Base-by-base conservation (phyloP, 2,113 vertebrate genomes). In the Regulus satrapa region DNA sequence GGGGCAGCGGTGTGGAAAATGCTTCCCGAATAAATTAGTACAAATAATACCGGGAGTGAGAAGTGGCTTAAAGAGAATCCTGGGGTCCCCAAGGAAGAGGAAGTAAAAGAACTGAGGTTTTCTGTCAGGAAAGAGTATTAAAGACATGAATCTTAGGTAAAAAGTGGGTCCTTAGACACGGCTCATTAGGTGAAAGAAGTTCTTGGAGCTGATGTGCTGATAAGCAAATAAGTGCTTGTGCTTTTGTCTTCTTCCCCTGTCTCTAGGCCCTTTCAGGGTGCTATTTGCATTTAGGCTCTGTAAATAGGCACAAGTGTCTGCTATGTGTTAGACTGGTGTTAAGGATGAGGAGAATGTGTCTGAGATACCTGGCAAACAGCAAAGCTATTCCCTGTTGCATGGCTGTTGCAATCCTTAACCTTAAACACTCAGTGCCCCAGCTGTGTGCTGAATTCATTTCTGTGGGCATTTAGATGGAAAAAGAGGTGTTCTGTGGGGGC, bases 241-340 rank as follows among this genome's bases (percentile, higher is more conserved):
- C 49, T 90, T 93, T 85, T 94, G 58, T 93, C 32, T 73, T 92
- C 36, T 59, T 73, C 26, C 32, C 32, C 5, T 52, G 45, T 62
- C 63, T 89, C 61, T 36, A 59, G 15, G 36, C 63, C 41, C 12
- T 93, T 90, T 83, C 54, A 80, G 38, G 14, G 29, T 69, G 58
- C 41, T 82, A 62, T 85, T 92, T 96, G 88, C 71, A 34, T 88
- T 90, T 58, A 67, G 46, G 8, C 58, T 92, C 75, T 94, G 88
- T 77, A 94, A 88, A 96, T 62, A 95, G 69, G 63, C 46, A 61
- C 54, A 66, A 62, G 41, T 13, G 36, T 80, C 82, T 90, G 62
- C 67, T 88, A 18, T 69, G 78, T 61, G 29, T 85, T 90, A 54
- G 54, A 6, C 45, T 49, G 41, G 23, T 58, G 45, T 66, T 85